Conservation (phyloP, 2,797 vertebrate species). For the Tangara arthus region DNA sequence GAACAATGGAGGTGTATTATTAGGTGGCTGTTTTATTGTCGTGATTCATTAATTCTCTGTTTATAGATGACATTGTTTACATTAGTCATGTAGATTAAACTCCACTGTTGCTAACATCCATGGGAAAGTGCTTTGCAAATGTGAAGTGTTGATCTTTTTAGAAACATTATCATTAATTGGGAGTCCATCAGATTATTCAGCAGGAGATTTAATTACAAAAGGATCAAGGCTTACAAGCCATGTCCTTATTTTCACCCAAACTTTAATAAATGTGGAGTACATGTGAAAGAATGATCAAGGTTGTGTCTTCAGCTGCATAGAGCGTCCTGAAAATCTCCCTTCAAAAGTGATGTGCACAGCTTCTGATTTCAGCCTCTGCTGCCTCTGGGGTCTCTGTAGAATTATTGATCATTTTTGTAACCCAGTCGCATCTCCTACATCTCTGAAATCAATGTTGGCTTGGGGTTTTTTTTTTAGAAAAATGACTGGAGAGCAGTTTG, state of each 20-base stretch:
- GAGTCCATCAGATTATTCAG: not conserved
- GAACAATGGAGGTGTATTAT: not conserved
- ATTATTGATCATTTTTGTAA: not conserved
- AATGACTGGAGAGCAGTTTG: not conserved
- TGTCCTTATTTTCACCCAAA: not conserved
- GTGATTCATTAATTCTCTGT: not conserved
- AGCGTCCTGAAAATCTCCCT: not conserved
- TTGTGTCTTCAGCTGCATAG: not conserved
- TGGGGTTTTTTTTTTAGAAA: not conserved
- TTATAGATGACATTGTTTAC: not conserved
- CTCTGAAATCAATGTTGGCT: not conserved
- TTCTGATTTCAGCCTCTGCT: not conserved
- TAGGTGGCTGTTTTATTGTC: not conserved
- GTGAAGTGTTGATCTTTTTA: not conserved
- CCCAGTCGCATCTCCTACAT: accelerated
- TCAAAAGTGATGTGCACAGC: not conserved
- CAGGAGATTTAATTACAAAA: not conserved
- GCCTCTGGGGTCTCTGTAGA: not conserved
- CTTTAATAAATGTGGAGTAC: not conserved
- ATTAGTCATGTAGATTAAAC: not conserved
- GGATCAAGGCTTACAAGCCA: not conserved
- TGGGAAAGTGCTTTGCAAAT: not conserved
- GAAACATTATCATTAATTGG: not conserved
- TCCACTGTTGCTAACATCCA: not conserved
- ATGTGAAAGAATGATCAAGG: not conserved